Evolutionary conservation across 2,888 invertebrate genomes (phyloP), one percentile per base, ranked within the genome.

Genomic region (Drosophila cyrtoloma): DNA sequence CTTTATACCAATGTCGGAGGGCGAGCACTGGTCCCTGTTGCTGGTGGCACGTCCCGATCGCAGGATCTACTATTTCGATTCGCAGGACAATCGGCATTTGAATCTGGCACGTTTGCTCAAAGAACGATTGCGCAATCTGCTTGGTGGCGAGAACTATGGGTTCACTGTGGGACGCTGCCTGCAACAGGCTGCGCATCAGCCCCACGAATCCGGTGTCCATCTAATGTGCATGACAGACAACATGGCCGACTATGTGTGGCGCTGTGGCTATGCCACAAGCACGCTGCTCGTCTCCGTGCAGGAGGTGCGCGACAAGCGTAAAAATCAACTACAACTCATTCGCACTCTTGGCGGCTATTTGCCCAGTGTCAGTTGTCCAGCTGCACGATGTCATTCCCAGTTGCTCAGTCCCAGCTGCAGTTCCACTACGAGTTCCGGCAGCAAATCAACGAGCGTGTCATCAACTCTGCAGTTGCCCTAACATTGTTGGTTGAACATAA

Each of bases 231-330:
- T 82, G 82, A 37, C 78, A 5, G 81, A 82, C 14, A 58, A 62
- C 28, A 33, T 81, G 55, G 81, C 78, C 5, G 86, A 86, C 3
- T 82, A 86, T 26, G 77, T 77, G 5, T 26, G 42, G 2, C 68
- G 71, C 22, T 86, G 84, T 9, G 84, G 84, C 19, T 84, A 67
- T 56, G 87, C 87, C n/a, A 67, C 78, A 37, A 84, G 82, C 55
- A 72, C 84, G 0, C 30, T 82, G 32, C 74, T 82, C 9, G 65
- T 86, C n/a, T 64, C 86, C 19, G 5, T 26, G 5, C 77, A 82
- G 6, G 68, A 84, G 32, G 70, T 82, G 9, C 28, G 26, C 0
- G 50, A 32, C 28, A 86, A 71, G 74, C 86, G 82, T 9, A 6
- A 30, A 2, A 30, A 32, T 7, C 56, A 72, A 37, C 30, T 83